Conservation (phyloP, 2,113 vertebrate genomes). For the Carassius gibelio region DNA sequence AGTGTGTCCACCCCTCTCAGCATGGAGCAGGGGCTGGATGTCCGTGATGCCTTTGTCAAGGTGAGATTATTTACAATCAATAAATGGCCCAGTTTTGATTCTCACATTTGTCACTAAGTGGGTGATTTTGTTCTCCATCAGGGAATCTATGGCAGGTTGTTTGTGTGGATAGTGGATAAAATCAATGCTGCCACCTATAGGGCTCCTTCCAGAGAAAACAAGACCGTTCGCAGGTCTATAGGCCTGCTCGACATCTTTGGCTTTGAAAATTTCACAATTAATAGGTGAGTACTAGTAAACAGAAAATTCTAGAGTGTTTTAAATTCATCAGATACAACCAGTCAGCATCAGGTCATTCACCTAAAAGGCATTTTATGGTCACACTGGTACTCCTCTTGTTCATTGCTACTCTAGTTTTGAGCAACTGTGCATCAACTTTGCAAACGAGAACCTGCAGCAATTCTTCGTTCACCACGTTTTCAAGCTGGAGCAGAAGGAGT, state of each 20-base stretch:
- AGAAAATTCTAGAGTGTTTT: background rate
- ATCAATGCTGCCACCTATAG: conserved; percentile 96
- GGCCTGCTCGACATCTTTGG: conserved; percentile 97
- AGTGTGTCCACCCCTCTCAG: conserved; percentile 95
- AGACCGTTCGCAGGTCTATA: conserved; percentile 84
- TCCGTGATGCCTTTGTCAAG: conserved; percentile 95
- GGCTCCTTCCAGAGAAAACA: conserved; percentile 82
- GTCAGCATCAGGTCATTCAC: background rate
- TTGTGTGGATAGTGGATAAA: conserved; percentile 98
- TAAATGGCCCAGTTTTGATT: background rate
- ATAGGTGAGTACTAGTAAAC: conserved; percentile 78
- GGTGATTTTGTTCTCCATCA: conserved; percentile 57
- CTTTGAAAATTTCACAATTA: conserved; percentile 95
- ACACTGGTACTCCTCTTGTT: background rate
- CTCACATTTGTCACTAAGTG: background rate
- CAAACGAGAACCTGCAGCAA: conserved; percentile 98
- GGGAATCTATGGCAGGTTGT: conserved; percentile 95
- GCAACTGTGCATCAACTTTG: conserved; percentile 98
- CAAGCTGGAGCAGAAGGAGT: conserved; percentile 98
- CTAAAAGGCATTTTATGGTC: background rate
- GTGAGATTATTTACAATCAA: conserved; percentile 63
- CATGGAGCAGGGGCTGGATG: conserved; percentile 92
- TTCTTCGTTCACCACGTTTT: conserved; percentile 97
- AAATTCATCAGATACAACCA: background rate
- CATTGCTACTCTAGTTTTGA: conserved; percentile 83